Percentiles rank a stretch among this genome's conserved stretches.
These are phyloP conservation scores for Nettapus auritus DNA, from an alignment of 2,113 vertebrate species.

Conservation along the genomic window DNA sequence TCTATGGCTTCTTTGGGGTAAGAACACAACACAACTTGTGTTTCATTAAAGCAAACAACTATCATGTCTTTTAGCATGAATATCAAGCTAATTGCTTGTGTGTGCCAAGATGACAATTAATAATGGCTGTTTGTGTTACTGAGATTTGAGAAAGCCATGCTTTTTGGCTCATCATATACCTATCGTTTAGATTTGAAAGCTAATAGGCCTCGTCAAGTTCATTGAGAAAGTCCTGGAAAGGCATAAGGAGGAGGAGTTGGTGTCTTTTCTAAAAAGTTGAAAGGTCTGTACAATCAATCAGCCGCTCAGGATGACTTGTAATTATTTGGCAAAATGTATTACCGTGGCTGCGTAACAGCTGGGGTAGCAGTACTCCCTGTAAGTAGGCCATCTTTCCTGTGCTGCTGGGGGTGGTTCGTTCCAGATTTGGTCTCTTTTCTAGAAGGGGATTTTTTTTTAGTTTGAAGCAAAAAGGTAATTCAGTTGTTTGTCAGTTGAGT, in stretches of 20 bases:
- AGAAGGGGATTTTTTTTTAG: fast-evolving
- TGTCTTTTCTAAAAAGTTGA: not conserved
- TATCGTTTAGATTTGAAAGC: not conserved
- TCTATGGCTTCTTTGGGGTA: not conserved
- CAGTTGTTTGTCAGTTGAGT: not conserved
- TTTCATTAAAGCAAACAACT: not conserved
- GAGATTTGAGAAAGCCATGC: not conserved
- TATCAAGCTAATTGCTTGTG: not conserved
- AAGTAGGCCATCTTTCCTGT: not conserved
- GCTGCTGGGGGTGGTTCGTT: not conserved
- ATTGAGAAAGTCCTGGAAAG: not conserved
- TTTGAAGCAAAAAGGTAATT: not conserved
- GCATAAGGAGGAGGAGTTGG: not conserved
- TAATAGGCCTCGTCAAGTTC: not conserved
- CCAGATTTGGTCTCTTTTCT: not conserved
- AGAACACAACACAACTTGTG: not conserved
- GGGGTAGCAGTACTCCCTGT: not conserved
- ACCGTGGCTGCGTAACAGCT: not conserved
- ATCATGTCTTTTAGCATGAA: not conserved
- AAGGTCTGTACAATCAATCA: not conserved
- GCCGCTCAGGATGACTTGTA: not conserved
- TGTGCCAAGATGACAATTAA: not conserved
- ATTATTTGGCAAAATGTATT: not conserved
- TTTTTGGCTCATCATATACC: not conserved
- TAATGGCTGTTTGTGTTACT: not conserved